Evolutionary conservation across 2,797 vertebrate genomes (phyloP).

Genomic region (Urophycis tenuis): DNA sequence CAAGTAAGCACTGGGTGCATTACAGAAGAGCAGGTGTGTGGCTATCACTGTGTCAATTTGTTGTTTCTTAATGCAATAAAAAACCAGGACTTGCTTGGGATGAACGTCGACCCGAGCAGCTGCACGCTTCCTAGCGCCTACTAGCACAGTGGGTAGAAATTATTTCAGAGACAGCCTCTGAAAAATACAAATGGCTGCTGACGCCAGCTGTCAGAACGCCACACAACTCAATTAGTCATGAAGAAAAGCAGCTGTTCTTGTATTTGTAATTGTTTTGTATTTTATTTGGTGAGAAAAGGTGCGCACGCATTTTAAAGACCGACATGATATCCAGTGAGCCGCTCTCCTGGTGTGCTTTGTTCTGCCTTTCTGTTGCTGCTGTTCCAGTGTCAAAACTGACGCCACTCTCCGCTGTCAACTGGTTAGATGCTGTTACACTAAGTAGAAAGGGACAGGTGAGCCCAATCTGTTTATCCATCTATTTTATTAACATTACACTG

Average conservation of each 20-base stretch:
- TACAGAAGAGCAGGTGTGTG: background rate
- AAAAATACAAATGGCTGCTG: background rate
- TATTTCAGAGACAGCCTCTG: background rate
- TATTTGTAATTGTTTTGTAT: too few species aligned
- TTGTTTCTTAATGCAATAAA: background rate
- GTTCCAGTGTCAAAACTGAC: background rate
- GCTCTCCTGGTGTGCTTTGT: background rate
- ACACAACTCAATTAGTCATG: background rate
- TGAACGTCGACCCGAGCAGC: background rate
- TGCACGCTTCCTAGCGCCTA: background rate
- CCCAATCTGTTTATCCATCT: background rate
- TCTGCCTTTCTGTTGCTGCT: background rate
- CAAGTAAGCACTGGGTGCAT: background rate
- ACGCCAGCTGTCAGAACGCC: background rate
- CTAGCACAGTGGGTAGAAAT: background rate
- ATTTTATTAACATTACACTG: background rate
- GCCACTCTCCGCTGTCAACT: background rate
- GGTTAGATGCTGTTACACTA: too few species aligned
- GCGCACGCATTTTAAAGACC: too few species aligned
- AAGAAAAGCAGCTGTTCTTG: too few species aligned
- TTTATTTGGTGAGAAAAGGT: too few species aligned
- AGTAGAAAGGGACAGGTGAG: background rate
- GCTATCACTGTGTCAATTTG: background rate
- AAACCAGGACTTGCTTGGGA: background rate
- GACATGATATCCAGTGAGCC: background rate